These are phyloP conservation scores for Vireo altiloquus DNA, from an alignment of 2,113 vertebrate genomes.

Conservation along the genomic window DNA sequence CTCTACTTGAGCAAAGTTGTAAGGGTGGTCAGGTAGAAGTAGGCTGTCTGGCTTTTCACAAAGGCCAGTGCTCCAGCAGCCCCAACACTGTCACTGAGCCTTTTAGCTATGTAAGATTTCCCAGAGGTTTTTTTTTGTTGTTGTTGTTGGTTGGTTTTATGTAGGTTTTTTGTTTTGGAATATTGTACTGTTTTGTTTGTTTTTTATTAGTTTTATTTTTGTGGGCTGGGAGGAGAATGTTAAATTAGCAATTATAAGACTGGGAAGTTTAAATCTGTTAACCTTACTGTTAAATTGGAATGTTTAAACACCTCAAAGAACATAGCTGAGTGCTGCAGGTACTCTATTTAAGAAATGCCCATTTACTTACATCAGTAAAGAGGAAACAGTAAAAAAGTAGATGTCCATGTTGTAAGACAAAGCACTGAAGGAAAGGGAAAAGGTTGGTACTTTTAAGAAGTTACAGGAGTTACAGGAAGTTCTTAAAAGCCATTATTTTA, in stretches of 20 bases:
- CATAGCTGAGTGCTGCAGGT: background rate
- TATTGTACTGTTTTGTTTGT: background rate
- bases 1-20: background rate
- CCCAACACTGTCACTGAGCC: background rate
- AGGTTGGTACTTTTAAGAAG: background rate
- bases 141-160: background rate
- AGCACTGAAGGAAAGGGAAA: background rate
- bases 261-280: background rate
- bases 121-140: background rate
- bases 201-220: background rate
- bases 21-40: background rate
- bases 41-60: background rate
- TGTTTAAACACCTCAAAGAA: background rate
- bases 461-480: background rate
- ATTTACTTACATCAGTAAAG: background rate
- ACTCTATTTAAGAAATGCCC: background rate
- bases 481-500: background rate
- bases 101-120: background rate
- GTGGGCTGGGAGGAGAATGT: background rate
- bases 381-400: background rate
- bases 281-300: background rate
- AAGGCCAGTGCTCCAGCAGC: background rate
- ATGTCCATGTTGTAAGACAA: background rate
- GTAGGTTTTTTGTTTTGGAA: background rate
- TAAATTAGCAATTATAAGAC: background rate